phyloP scores from a whole-genome alignment of 2,888 invertebrate species.

The Acanthosepion lycidas region DNA sequence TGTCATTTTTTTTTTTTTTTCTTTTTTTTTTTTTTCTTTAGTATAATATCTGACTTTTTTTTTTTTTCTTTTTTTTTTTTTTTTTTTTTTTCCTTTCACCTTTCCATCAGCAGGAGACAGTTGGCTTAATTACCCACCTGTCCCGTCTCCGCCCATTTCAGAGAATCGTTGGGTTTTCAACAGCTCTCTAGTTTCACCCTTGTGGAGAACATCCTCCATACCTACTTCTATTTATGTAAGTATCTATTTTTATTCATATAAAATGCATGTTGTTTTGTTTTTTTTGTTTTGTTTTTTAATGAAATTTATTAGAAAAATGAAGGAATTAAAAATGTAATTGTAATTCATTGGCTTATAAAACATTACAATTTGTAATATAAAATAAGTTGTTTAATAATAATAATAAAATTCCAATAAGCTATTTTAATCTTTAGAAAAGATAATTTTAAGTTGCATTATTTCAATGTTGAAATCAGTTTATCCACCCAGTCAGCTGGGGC shows the following conservation, averaged over 20 bases:
- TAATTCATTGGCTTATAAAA: too few species aligned
- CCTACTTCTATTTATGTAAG: not conserved
- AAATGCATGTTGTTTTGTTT: not conserved
- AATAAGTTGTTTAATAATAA: too few species aligned
- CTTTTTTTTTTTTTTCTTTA: not conserved
- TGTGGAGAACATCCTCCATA: not conserved
- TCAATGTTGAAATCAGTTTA: too few species aligned
- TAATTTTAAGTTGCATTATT: too few species aligned
- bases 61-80: not conserved
- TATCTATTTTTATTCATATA: not conserved
- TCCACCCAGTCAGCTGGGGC: too few species aligned
- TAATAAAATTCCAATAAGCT: too few species aligned
- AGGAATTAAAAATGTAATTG: too few species aligned
- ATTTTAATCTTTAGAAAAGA: too few species aligned
- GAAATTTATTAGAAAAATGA: too few species aligned
- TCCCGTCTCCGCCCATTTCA: conserved; percentile 8
- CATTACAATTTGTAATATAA: too few species aligned
- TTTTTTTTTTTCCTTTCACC: not conserved
- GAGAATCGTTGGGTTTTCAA: conserved; percentile 21
- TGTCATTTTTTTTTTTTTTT: not conserved
- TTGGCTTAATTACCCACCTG: not conserved
- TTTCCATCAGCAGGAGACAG: not conserved
- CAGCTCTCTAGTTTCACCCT: not conserved
- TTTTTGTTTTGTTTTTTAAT: too few species aligned
- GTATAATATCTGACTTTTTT: not conserved